Evolutionary conservation across 2,888 invertebrate genomes (phyloP).

Genomic region (Yponomeuta cagnagella): DNA sequence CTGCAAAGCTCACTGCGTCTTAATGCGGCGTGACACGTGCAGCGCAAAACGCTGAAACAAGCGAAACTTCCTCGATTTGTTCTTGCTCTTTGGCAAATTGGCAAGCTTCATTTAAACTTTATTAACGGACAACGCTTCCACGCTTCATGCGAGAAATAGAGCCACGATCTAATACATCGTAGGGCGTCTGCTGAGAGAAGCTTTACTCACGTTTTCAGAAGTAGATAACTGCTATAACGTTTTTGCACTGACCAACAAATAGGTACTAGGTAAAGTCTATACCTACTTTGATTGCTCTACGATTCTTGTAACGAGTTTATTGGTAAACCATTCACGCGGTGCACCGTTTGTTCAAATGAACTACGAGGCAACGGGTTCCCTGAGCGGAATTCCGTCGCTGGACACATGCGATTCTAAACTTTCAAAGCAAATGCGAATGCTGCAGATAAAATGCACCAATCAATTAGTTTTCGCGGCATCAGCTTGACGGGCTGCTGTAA

Average conservation of each 20-base stretch:
- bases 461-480: too few relatives aligned
- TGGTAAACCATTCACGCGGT: background rate
- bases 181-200: background rate
- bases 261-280: too few relatives aligned
- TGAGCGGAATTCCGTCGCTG: background rate
- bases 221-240: background rate
- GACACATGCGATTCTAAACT: background rate
- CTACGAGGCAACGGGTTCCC: background rate
- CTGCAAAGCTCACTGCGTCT: constrained; percentile 3
- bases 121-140: too few relatives aligned
- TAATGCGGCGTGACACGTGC: background rate
- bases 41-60: background rate
- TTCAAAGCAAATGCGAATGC: background rate
- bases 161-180: background rate
- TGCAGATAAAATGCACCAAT: background rate
- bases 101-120: background rate
- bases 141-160: background rate
- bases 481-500: too few relatives aligned
- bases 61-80: background rate
- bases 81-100: background rate
- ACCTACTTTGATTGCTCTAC: background rate
- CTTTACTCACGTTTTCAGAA: background rate
- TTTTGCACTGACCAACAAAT: background rate
- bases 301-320: background rate
- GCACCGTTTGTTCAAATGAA: background rate